Base-by-base conservation (phyloP, 35 echinoderm and acorn worm genomes). In the Nesometra sesokonis region DNA sequence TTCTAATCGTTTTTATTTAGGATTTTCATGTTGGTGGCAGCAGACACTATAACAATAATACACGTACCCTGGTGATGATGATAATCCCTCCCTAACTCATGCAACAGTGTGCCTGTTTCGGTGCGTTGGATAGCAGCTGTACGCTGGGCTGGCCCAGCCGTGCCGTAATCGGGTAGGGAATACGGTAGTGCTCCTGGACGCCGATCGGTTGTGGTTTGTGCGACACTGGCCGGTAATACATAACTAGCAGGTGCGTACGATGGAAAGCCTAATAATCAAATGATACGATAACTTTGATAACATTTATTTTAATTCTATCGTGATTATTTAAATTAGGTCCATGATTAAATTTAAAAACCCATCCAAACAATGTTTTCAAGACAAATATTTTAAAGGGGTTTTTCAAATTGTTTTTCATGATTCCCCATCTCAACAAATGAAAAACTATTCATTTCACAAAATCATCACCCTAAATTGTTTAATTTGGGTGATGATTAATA, bases 151-250 rank as follows among this genome's bases (percentile, higher is more conserved):
- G 91, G 91, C 35, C 91, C 91, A 29, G 91, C 86, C 35, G 91
- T 88, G 82, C 91, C 91, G 34, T 93, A 93, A 85, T 93, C 91
- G 32, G 91, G 91, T 40, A 88, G 88, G 32, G 89, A 91, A 84
- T 91, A 91, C 30, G 89, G 84, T 81, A 91, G 85, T 46, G 37
- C 77, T 46, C 57, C 33, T 29, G 57, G 83, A 32, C 67, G n/a
- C 17, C 89, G 89, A 30, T 84, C 84, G 35, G 85, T 39, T 19
- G 84, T 47, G 29, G 84, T 86, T 84, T 84, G 83, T 33, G 89
- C 77, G 40, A 86, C 83, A 67, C 84, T 37, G 67, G 83, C 89
- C 35, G 82, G 80, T 36, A 79, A 77, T 78, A 91, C 86, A 43
- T 85, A 57, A 33, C 79, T 46, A 34, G 84, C 89, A 46, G 83